phyloP scores from a whole-genome alignment of 2,113 vertebrate species.

The Scomber scombrus region DNA sequence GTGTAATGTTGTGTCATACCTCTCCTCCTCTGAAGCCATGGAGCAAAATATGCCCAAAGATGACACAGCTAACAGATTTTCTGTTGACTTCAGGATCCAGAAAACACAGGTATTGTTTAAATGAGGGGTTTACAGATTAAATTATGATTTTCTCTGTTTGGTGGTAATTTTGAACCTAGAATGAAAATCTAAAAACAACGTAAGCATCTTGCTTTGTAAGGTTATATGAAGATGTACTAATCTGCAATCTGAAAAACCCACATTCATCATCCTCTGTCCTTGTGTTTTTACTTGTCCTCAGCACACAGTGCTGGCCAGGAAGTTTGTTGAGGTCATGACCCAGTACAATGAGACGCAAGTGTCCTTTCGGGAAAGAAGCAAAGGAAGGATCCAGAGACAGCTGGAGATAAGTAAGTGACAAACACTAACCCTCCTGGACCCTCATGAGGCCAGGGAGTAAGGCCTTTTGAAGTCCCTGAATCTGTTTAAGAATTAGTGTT shows the following conservation, averaged over 20 bases:
- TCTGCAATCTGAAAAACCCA: background rate
- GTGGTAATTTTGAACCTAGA: background rate
- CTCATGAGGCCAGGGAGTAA: background rate
- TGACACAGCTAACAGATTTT: slow-evolving; percentile 83
- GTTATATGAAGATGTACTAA: background rate
- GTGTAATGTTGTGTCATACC: background rate
- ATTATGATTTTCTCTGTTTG: background rate
- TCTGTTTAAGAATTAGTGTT: slow-evolving; percentile 1
- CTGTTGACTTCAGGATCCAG: slow-evolving; percentile 93
- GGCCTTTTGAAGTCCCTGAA: background rate
- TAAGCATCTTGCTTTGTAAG: background rate
- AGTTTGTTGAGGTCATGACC: slow-evolving; percentile 97
- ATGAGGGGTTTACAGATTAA: background rate
- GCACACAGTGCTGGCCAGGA: slow-evolving; percentile 92
- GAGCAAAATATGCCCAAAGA: slow-evolving; percentile 90
- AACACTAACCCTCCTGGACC: background rate
- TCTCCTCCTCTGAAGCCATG: slow-evolving; percentile 84
- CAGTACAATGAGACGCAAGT: slow-evolving; percentile 94
- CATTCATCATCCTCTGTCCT: slow-evolving; percentile 7
- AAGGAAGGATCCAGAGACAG: slow-evolving; percentile 94
- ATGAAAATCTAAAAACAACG: background rate
- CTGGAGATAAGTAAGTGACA: slow-evolving; percentile 95
- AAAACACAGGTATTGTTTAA: slow-evolving; percentile 90
- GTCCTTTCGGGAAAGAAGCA: slow-evolving; percentile 94
- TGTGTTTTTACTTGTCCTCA: slow-evolving; percentile 64